Evolutionary conservation across 2,797 vertebrate species (phyloP).

Genomic region (Galaxias olidus): DNA sequence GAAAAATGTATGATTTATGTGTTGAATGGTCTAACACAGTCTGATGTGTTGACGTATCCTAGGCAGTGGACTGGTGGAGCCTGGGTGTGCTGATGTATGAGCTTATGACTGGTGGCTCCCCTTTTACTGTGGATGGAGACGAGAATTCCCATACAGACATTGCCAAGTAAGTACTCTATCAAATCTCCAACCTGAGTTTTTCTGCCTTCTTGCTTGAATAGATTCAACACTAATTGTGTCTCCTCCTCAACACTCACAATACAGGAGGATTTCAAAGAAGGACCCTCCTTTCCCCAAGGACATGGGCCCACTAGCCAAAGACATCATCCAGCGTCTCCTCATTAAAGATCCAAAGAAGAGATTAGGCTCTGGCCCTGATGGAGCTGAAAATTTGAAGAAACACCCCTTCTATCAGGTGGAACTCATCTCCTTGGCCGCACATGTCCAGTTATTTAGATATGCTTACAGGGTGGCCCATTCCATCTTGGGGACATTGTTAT

Average conservation of each 20-base stretch:
- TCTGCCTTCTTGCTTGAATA: neutral
- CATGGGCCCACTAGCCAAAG: conserved; percentile 89
- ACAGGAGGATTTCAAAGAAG: conserved; percentile 95
- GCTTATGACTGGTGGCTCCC: conserved; percentile 94
- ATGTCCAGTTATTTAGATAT: conserved; percentile 27
- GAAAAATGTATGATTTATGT: too few species aligned
- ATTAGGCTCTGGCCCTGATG: conserved; percentile 86
- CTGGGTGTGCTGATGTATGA: conserved; percentile 98
- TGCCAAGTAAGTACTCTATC: conserved; percentile 82
- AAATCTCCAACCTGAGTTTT: neutral
- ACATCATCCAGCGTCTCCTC: conserved; percentile 90
- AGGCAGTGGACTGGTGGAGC: conserved; percentile 99
- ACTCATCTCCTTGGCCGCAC: neutral
- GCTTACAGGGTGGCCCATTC: conserved; percentile 17
- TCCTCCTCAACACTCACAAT: conserved; percentile 40
- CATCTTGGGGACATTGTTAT: neutral
- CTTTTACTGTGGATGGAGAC: conserved; percentile 96
- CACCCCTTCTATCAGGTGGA: conserved; percentile 95
- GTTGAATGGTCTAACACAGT: neutral
- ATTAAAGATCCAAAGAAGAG: conserved; percentile 95
- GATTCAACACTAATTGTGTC: conserved; percentile 4
- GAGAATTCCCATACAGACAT: conserved; percentile 98
- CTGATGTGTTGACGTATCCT: conserved; percentile 34
- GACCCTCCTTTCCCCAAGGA: conserved; percentile 95
- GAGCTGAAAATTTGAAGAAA: conserved; percentile 89